Evolutionary conservation across 2,113 vertebrate genomes (phyloP).

Genomic region (Rhodinocichla rosea): DNA sequence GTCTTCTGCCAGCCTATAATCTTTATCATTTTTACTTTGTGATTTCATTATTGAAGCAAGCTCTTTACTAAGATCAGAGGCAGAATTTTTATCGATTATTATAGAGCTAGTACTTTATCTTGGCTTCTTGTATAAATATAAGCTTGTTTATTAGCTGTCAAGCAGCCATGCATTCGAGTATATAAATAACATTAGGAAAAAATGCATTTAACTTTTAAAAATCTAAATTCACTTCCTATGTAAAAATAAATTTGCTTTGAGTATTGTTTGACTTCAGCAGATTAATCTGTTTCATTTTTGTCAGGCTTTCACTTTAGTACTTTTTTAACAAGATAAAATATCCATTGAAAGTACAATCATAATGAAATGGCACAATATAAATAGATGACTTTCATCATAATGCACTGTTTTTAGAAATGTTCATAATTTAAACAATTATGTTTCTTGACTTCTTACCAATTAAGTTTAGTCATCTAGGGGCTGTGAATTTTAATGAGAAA

Average conservation of each 20-base stretch:
- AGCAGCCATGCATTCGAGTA: not conserved
- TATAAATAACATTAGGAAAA: conserved; percentile 24
- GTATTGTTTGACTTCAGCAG: not conserved
- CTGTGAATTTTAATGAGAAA: conserved; percentile 70
- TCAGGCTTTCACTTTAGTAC: conserved; percentile 25
- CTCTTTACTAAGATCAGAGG: not conserved
- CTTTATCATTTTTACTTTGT: not conserved
- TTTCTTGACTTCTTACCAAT: conserved; percentile 66
- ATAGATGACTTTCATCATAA: conserved; percentile 62
- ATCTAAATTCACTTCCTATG: not conserved
- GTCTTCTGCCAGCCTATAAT: not conserved
- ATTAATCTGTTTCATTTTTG: conserved; percentile 20
- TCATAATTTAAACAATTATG: conserved; percentile 72
- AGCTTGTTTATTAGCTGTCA: conserved; percentile 45
- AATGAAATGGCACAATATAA: conserved; percentile 53
- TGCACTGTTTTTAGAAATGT: conserved; percentile 59
- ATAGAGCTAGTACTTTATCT: not conserved
- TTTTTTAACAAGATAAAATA: conserved; percentile 24
- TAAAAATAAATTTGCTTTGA: conserved; percentile 29
- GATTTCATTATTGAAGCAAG: conserved; percentile 15
- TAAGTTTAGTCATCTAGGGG: conserved; percentile 63
- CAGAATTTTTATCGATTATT: not conserved
- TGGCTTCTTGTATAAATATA: conserved; percentile 1
- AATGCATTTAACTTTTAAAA: conserved; percentile 4
- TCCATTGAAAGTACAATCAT: conserved; percentile 34